Base-by-base conservation (phyloP, 2,888 invertebrate genomes). In the Ypsolopha sequella region DNA sequence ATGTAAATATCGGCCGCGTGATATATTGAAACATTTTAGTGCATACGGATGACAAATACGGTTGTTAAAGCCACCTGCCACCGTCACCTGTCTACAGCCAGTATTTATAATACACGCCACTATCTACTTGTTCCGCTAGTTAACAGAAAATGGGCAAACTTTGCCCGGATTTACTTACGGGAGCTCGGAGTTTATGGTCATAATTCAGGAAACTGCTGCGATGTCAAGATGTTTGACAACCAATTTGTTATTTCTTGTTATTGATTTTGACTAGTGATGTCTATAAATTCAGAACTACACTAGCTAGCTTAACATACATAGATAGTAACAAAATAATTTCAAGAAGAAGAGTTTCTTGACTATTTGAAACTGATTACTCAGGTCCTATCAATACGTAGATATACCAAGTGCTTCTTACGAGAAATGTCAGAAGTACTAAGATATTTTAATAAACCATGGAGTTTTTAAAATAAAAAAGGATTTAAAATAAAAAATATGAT, bases 41-140 rank as follows among this genome's bases (percentile, higher is more conserved):
- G 67, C 66, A 65, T 69, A 65, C 68, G 70, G 65, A 76, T 80
- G 77, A 80, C 75, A 80, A 79, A 81, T 80, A 75, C 58, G 72
- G 73, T 67, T 73, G 76, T 81, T 76, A 80, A 74, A 67, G 62
- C 69, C 80, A 81, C 79, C 77, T 80, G 80, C 68, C 65, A 56
- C 59, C 67, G 62, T 67, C 71, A 69, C 70, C 73, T 71, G 72
- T 68, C 73, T 72, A 67, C 70, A 68, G 65, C 56, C 56, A 53
- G 50, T 55, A 36, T 53, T 57, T 60, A 56, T 43, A 41, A 47
- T 52, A 41, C 41, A 35, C 38, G 41, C 24, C 24, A 24, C 35
- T 48, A 51, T 38, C 44, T 36, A 44, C 39, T 45, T 38, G 38
- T 51, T 44, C 24, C 14, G 10, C 43, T 52, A 52, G 47, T 52